Evolutionary conservation across 92 coral and sea anemone genomes (phyloP).

Genomic region (Phenganax stokvisi): DNA sequence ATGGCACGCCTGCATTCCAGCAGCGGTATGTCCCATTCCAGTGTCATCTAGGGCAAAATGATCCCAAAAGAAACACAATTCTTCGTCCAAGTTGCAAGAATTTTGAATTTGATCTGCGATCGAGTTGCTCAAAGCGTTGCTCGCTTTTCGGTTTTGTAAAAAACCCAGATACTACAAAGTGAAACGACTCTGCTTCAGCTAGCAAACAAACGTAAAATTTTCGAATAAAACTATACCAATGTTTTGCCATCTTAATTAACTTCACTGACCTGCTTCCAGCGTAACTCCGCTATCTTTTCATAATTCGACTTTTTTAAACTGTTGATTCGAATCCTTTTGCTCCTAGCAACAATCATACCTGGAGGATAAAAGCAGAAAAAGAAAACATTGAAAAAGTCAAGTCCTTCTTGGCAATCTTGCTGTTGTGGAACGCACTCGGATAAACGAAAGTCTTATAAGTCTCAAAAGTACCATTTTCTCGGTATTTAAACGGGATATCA

Average conservation of each 20-base stretch:
- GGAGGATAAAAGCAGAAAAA: not conserved
- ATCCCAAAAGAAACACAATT: slow-evolving; percentile 10
- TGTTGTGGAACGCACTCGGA: not conserved
- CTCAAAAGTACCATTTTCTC: not conserved
- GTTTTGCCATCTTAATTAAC: not conserved
- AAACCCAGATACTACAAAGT: not conserved
- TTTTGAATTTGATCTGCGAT: slow-evolving; percentile 17
- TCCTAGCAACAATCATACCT: slow-evolving; percentile 27
- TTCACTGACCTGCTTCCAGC: slow-evolving; percentile 8
- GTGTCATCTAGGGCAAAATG: slow-evolving; percentile 18
- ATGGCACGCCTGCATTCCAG: not conserved
- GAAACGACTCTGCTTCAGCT: not conserved
- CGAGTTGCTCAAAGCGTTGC: not conserved
- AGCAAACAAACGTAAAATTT: too few species aligned
- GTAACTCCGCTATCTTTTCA: slow-evolving; percentile 17
- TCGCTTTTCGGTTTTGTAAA: not conserved
- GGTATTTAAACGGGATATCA: slow-evolving; percentile 22
- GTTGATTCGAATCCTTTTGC: slow-evolving; percentile 1
- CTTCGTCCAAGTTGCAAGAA: not conserved
- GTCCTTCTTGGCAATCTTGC: not conserved
- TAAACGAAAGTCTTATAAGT: too few species aligned
- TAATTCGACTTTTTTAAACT: slow-evolving; percentile 15
- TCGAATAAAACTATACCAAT: not conserved
- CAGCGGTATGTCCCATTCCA: not conserved
- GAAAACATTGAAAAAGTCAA: not conserved